phyloP scores from a whole-genome alignment of 2,113 vertebrate species.

The Cottus gobio region DNA sequence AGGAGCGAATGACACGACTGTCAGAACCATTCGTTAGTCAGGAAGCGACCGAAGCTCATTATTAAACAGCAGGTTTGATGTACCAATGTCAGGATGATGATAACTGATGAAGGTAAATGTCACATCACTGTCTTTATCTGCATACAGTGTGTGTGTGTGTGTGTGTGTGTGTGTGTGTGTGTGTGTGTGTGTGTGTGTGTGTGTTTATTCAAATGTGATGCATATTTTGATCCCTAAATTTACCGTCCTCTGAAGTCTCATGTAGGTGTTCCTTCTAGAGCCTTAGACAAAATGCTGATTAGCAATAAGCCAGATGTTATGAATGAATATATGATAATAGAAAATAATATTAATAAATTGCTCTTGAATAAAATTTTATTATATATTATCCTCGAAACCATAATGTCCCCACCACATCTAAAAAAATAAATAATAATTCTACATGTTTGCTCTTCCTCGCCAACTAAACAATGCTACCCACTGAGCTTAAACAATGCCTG shows the following conservation, averaged over 20 bases:
- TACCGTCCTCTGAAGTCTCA: constrained; percentile 17
- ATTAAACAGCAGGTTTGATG: constrained; percentile 76
- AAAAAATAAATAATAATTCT: too few relatives aligned
- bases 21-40: constrained; percentile 64
- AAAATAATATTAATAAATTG: constrained; percentile 49
- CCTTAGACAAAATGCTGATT: constrained; percentile 1
- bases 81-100: constrained; percentile 76
- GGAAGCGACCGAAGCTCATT: constrained; percentile 66
- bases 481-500: constrained; percentile 57
- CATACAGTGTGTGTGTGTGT: constrained; percentile 18
- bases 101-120: constrained; percentile 79
- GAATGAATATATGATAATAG: constrained; percentile 19
- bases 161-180: not conserved
- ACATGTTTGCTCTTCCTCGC: constrained; percentile 15
- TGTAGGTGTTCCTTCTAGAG: constrained; percentile 16
- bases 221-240: constrained; percentile 6
- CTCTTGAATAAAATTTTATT: constrained; percentile 36
- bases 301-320: constrained; percentile 3
- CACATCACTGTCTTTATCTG: constrained; percentile 69
- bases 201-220: constrained; percentile 24
- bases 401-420: too few relatives aligned
- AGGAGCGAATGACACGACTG: constrained; percentile 65
- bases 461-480: constrained; percentile 34
- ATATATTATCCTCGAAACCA: constrained; percentile 27
- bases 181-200: constrained; percentile 22